Conservation (phyloP, 2,797 vertebrate genomes). For the Megaceryle alcyon region DNA sequence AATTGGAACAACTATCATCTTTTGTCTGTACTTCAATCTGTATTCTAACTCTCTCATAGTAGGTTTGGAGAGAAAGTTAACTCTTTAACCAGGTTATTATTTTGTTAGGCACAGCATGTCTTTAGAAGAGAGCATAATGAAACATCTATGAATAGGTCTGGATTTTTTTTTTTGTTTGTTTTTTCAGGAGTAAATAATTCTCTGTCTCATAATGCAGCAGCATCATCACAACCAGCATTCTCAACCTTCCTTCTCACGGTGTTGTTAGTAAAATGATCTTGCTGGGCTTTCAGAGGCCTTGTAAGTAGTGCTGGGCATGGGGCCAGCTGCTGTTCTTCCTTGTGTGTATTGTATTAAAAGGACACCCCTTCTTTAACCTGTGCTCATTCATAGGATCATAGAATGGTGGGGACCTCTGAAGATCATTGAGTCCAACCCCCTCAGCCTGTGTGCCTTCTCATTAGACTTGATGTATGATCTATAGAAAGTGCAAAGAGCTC, state of each 20-base stretch:
- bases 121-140: not conserved
- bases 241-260: not conserved
- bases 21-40: not conserved
- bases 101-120: not conserved
- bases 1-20: not conserved
- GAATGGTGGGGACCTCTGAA: no score
- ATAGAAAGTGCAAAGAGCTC: conserved; percentile 30
- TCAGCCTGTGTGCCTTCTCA: not conserved
- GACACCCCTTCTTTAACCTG: conserved; percentile 25
- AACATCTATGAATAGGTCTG: not conserved
- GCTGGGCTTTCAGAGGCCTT: not conserved
- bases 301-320: not conserved
- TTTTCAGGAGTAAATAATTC: not conserved
- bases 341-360: not conserved
- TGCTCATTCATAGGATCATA: not conserved
- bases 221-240: not conserved
- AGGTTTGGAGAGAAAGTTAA: not conserved
- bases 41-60: not conserved
- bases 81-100: not conserved
- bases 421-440: not conserved
- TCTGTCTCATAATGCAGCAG: not conserved
- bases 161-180: not conserved
- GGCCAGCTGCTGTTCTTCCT: conserved; percentile 42
- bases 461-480: conserved; percentile 36
- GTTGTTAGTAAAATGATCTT: conserved; percentile 37